Evolutionary conservation across 2,113 vertebrate genomes (phyloP), one percentile per base, ranked within the genome.

Genomic region (Pyrgilauda ruficollis): DNA sequence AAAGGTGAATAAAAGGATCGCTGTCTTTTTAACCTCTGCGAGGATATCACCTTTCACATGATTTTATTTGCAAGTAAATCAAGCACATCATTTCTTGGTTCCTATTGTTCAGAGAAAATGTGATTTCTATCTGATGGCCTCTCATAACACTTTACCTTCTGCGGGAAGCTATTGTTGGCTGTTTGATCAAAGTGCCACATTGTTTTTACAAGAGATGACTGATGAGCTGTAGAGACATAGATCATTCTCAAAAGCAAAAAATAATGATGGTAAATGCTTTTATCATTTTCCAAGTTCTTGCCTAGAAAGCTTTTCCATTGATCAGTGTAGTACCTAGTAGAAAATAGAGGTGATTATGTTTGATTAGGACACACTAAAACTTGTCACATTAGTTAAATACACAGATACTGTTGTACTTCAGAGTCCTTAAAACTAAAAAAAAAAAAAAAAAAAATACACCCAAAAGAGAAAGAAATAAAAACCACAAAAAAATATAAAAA

Each of bases 151-250:
- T 97, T 91, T 96, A 87, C 95, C 93, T 97, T 97, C 92, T 73
- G 87, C 47, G 63, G 90, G 67, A 97, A 97, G 94, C 96, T 94
- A 80, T 97, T 95, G 95, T 97, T 97, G 96, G 96, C 91, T 92
- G 94, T 97, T 97, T 96, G 95, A 97, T 97, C 97, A 94, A 96
- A 96, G 95, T 97, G 85, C 83, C 88, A 78, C 21, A 23, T 64
- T 98, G 95, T 97, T 98, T 98, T 96, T 96, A 96, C 94, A 96
- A 96, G 85, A 96, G 96, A 97, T 98, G 98, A 98, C 92, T 97
- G 97, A 97, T 97, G 97, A 97, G 91, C 97, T 95, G 87, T 96
- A 91, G 85, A 96, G 89, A 94, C 94, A 97, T 96, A 93, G 91
- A 96, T 97, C 97, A 96, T 93, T 98, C 74, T 97, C 96, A 95